Evolutionary conservation across 2,113 vertebrate species (phyloP), one percentile per base, ranked within the genome.

Genomic region (Malurus alboscapulatus): DNA sequence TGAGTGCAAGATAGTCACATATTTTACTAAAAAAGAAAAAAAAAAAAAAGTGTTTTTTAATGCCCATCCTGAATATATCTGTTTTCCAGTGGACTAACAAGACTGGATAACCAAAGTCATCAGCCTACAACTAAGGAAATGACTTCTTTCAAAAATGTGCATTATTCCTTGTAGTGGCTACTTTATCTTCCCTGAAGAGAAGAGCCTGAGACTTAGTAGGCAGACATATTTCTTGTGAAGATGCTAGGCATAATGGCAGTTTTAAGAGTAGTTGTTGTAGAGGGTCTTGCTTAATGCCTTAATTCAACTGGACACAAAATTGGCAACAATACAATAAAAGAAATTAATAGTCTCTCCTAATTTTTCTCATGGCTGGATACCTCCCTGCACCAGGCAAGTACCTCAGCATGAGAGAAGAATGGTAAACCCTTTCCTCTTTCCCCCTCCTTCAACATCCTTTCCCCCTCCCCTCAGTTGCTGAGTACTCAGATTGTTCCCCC

Each of bases 391-490:
- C n/a, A 57, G 32, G 10, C n/a, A 65, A 50, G 29, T 45, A 45
- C 8, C 15, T 79, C 36, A 27, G 12, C 2, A 1, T 26, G 40
- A 32, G 1, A 76, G 9, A 69, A 79, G 22, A 85, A 58, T 10
- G 6, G 19, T 50, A 62, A 77, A 69, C 7, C 13, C 11, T 77
- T 87, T 81, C 30, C 9, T 72, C 25, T 55, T 82, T 44, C 12
- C 14, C 21, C 4, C 10, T 69, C 5, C 4, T 2, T 15, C 6
- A 24, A 7, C 3, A 2, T 7, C 20, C 54, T 79, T 18, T 47
- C 26, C 24, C 14, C 8, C 7, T 65, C 19, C 5, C 8, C 19
- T 54, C 12, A 1, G 5, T 34, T 76, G n/a, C 45, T 53, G 45
- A 76, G 45, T 30, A 24, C 36, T 78, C 12, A 9, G 34, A 74